phyloP scores from a whole-genome alignment of 2,113 vertebrate genomes.

The Potamarius usumacintae region DNA sequence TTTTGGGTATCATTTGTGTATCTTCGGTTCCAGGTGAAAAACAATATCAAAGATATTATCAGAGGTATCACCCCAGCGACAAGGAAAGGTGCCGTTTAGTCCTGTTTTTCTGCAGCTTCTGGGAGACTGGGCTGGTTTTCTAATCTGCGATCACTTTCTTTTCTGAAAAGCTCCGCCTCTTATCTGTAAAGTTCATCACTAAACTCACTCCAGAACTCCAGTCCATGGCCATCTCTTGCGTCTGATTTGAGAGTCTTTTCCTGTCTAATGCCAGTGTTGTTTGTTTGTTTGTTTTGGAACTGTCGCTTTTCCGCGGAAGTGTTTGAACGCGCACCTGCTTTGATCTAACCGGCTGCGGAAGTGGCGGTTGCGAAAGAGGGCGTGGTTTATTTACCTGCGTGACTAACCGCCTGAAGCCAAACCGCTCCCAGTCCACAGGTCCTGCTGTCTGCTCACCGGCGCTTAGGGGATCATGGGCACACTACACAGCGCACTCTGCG shows the following conservation, averaged over 20 bases:
- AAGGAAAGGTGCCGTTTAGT: background rate
- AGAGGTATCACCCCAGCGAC: no score
- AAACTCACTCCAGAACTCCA: background rate
- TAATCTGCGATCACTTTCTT: background rate
- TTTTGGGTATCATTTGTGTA: background rate
- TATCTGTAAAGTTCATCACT: background rate
- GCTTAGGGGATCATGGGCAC: background rate
- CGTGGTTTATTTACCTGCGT: constrained; percentile 4
- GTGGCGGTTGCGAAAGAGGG: background rate
- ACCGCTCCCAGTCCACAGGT: background rate
- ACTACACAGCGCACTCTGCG: background rate
- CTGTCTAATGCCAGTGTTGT: background rate
- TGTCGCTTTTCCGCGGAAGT: background rate
- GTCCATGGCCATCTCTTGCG: background rate
- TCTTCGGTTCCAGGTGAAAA: background rate
- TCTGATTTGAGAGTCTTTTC: background rate
- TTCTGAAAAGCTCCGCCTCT: background rate
- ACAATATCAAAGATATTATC: accelerated
- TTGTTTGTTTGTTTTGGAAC: background rate
- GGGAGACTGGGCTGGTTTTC: background rate
- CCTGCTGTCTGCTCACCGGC: background rate
- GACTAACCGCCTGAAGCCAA: background rate
- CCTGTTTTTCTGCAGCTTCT: background rate
- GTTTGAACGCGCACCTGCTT: background rate
- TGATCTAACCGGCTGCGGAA: background rate